A percentile compares a stretch with the other conserved stretches of the same genome.
Evolutionary conservation across 2,113 vertebrate species (phyloP).

Genomic region (Oriolus oriolus): DNA sequence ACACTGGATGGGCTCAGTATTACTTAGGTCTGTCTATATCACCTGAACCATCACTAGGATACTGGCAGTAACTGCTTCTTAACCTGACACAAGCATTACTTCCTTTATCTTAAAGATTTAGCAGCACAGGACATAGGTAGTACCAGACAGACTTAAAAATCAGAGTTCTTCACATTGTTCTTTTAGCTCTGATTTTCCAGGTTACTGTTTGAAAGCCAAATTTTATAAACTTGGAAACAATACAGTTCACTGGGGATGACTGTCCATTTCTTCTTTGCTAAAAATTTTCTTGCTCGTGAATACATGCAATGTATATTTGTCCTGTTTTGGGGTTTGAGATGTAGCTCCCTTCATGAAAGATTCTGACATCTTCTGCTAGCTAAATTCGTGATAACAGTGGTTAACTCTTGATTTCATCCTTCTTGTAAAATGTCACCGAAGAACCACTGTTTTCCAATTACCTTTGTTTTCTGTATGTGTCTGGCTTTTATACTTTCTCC

Average conservation of each 20-base stretch:
- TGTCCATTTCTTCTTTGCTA: fast-evolving
- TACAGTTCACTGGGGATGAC: neutral
- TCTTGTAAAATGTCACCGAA: neutral
- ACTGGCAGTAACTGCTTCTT: neutral
- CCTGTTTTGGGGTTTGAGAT: neutral
- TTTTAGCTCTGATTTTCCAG: neutral
- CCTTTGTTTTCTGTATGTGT: neutral
- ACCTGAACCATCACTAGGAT: neutral
- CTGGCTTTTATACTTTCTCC: neutral
- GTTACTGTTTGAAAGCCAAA: neutral
- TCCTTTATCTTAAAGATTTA: neutral
- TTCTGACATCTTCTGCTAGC: neutral
- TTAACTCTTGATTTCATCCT: neutral
- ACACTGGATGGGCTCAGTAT: neutral
- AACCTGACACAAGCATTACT: neutral
- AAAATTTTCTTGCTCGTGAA: neutral
- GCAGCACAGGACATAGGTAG: neutral
- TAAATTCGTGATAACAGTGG: neutral
- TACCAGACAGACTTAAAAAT: neutral
- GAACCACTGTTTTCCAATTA: neutral
- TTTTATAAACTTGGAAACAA: neutral
- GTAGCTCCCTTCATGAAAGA: neutral
- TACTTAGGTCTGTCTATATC: neutral
- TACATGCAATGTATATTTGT: neutral
- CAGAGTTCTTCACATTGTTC: neutral